A percentile compares a stretch with the other conserved stretches of the same genome.
Evolutionary conservation across 2,113 vertebrate genomes (phyloP).

Genomic region (Cynopterus brachyotis): DNA sequence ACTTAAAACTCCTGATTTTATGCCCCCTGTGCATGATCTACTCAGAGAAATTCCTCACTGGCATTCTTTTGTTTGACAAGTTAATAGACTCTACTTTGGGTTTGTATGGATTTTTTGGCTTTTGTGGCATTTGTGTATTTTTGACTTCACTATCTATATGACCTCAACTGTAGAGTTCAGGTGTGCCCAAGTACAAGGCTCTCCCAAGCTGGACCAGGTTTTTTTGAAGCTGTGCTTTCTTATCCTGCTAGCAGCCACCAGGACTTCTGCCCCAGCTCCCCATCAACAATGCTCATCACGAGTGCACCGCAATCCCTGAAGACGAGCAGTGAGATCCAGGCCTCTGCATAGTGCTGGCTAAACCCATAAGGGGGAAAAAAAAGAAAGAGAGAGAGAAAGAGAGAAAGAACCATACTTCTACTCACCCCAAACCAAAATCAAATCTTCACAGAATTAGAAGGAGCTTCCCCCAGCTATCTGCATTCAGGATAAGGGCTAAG

Average conservation of each 20-base stretch:
- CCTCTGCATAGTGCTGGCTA: neutral
- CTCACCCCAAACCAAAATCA: neutral
- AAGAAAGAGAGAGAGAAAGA: too few species aligned
- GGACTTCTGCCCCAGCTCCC: neutral
- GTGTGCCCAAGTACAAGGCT: neutral
- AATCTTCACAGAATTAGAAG: neutral
- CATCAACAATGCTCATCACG: accelerated
- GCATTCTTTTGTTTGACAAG: neutral
- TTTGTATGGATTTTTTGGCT: neutral
- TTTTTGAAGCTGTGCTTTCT: neutral
- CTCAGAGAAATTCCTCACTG: neutral
- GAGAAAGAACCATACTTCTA: neutral
- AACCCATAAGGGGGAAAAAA: neutral
- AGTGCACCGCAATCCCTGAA: neutral
- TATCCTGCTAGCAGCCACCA: neutral
- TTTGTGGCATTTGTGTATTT: neutral
- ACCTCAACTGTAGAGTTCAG: neutral
- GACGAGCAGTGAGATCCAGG: neutral
- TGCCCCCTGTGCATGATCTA: neutral
- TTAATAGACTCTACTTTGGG: neutral
- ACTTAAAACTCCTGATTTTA: neutral
- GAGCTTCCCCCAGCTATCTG: neutral
- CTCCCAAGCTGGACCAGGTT: neutral
- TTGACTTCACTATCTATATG: neutral
- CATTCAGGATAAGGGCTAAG: neutral